Base-by-base conservation (phyloP, 2,888 invertebrate genomes). In the Parochlus steinenii region DNA sequence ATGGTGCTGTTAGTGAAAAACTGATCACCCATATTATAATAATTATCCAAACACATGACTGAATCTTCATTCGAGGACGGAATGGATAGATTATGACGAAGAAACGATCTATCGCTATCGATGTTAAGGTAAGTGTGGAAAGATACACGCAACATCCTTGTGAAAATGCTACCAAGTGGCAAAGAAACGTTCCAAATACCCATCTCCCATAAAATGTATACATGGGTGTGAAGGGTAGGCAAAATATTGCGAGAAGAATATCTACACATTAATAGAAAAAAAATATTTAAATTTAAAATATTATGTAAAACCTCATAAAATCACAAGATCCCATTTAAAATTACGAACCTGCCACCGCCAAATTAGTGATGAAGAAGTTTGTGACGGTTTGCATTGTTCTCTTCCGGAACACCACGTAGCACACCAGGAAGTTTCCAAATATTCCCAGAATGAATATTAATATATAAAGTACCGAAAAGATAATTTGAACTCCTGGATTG, bases 361-460 rank as follows among this genome's bases (percentile, higher is more conserved):
- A 63, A 55, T 97, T 97, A 26, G 89, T 86, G 51, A 97, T 97
- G 62, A 97, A 97, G 33, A 92, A 71, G 56, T 97, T 97, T 4
- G 97, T 97, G 23, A 97, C 95, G 0, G 93, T 92, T 54, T 93
- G 93, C 95, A 97, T 95, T 18, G 85, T 80, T 45, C 77, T 78
- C 59, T 92, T 95, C 19, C 87, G 68, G 22, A 82, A 69, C 5
- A 98, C 93, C 11, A 97, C 92, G 52, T 79, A 93, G 50, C 90
- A 89, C 15, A 97, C 95, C 12, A 97, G 62, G 1, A 78, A 68
- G 56, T 93, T 93, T 1, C 93, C 93, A 46, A 80, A 74, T 2
- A 90, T 64, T 3, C 97, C 97, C 27, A 90, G 63, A 0, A 85
- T 68, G 54, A 95, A 97, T 43, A 93, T 85, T 10, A 72, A 64